Conservation (phyloP, 1,140 invertebrate genomes). For the Berghia stephanieae region DNA sequence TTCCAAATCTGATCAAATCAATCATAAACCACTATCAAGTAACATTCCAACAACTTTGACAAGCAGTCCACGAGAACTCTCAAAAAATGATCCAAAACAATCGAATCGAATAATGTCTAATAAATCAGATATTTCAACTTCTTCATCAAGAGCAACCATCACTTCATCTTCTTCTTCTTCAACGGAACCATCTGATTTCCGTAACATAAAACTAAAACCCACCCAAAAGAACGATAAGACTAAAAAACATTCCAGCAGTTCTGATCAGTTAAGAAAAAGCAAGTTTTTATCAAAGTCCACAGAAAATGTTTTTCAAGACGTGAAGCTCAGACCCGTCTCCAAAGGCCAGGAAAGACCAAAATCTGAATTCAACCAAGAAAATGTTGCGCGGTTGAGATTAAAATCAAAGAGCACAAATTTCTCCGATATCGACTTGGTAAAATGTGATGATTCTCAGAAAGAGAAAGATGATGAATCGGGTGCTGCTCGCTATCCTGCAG, state of each 20-base stretch:
- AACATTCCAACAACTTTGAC: too few species aligned
- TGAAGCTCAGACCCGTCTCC: not conserved
- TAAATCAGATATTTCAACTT: not conserved
- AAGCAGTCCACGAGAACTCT: not conserved
- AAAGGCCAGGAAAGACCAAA: not conserved
- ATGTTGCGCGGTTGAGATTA: not conserved
- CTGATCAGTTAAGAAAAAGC: not conserved
- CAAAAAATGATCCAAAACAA: not conserved
- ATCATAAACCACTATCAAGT: too few species aligned
- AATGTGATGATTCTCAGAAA: too few species aligned
- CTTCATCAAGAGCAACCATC: not conserved
- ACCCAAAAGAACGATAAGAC: not conserved
- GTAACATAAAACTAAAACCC: not conserved
- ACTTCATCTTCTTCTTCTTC: too few species aligned
- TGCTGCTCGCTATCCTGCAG: too few species aligned
- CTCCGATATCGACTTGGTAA: too few species aligned
- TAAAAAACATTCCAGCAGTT: too few species aligned
- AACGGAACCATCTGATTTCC: not conserved
- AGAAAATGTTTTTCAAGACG: constrained; percentile 5
- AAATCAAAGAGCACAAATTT: not conserved
- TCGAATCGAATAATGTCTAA: not conserved
- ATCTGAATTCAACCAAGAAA: constrained; percentile 10
- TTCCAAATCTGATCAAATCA: too few species aligned
- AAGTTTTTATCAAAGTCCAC: not conserved
- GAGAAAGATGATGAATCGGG: too few species aligned